A percentile compares a stretch with the other conserved stretches of the same genome.
phyloP scores from a whole-genome alignment of 1,140 invertebrate species.

The Elysia chlorotica region DNA sequence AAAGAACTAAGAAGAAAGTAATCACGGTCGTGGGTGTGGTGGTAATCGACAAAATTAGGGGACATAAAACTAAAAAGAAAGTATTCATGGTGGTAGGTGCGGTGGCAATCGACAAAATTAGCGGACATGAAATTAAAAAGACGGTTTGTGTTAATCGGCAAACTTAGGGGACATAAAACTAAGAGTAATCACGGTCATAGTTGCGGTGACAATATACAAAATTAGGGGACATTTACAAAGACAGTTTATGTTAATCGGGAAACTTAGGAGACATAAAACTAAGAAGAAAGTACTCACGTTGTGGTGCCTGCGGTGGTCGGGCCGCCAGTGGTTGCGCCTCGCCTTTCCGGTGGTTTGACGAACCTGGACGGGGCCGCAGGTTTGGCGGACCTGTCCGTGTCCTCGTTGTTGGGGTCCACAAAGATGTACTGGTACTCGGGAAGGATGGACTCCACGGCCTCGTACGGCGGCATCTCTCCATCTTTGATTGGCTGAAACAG shows the following conservation, averaged over 20 bases:
- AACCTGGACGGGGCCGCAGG: slow-evolving; percentile 17
- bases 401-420: slow-evolving; percentile 36
- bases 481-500: slow-evolving; percentile 59
- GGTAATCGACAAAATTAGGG: no score
- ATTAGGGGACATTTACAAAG: no score
- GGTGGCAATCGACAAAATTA: no score
- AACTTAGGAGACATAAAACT: not conserved
- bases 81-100: not conserved
- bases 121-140: no score
- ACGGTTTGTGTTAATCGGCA: no score
- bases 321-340: not conserved
- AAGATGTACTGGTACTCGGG: slow-evolving; percentile 61
- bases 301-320: not conserved
- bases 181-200: no score
- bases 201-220: no score
- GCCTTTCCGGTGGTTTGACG: slow-evolving; percentile 4
- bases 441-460: slow-evolving; percentile 54
- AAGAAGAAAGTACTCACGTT: not conserved
- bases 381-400: slow-evolving; percentile 13
- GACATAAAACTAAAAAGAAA: not conserved
- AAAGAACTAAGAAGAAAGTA: no score
- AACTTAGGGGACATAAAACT: no score
- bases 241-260: no score
- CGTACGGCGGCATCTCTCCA: slow-evolving; percentile 53
- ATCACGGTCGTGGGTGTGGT: no score